phyloP scores from a whole-genome alignment of 30 jellyfish, hydroid and myxozoan species.

The Pelagia noctiluca region DNA sequence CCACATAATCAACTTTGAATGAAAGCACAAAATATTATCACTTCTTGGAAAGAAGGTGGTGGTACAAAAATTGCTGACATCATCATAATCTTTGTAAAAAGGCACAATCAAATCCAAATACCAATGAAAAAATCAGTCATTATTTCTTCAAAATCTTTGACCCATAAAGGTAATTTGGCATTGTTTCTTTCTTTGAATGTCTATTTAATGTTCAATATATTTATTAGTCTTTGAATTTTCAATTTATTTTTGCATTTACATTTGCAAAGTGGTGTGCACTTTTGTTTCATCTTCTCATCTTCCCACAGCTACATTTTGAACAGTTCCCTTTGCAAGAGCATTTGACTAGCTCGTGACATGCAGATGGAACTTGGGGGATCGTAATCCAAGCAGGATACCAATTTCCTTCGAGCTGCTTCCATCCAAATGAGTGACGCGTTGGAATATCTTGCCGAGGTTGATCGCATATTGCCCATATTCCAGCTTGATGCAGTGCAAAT shows the following conservation, averaged over 20 bases:
- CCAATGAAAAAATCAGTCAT: conserved; percentile 5
- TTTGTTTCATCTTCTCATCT: conserved; percentile 10
- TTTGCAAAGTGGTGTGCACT: conserved; percentile 39
- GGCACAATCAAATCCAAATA: conserved; percentile 20
- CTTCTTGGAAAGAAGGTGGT: not conserved
- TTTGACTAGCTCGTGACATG: conserved; percentile 21
- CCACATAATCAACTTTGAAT: too few species aligned
- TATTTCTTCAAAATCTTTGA: not conserved
- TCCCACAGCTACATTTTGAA: conserved; percentile 13
- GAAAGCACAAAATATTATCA: not conserved
- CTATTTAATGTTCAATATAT: conserved; percentile 11
- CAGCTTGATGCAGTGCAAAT: conserved; percentile 31
- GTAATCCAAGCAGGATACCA: conserved; percentile 29
- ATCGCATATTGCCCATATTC: conserved; percentile 33
- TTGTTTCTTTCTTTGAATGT: conserved; percentile 26
- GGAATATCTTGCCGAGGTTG: conserved; percentile 23
- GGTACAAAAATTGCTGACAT: not conserved
- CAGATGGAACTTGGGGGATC: conserved; percentile 27
- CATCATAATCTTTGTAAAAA: conserved; percentile 1
- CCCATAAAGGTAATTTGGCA: conserved; percentile 1
- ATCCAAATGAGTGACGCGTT: conserved; percentile 35
- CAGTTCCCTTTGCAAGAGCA: conserved; percentile 23
- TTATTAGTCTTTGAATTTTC: not conserved
- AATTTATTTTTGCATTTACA: conserved; percentile 15
- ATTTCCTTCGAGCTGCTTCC: conserved; percentile 21